Evolutionary conservation across 2,797 vertebrate species (phyloP).

Genomic region (Eurystomus glaucurus): DNA sequence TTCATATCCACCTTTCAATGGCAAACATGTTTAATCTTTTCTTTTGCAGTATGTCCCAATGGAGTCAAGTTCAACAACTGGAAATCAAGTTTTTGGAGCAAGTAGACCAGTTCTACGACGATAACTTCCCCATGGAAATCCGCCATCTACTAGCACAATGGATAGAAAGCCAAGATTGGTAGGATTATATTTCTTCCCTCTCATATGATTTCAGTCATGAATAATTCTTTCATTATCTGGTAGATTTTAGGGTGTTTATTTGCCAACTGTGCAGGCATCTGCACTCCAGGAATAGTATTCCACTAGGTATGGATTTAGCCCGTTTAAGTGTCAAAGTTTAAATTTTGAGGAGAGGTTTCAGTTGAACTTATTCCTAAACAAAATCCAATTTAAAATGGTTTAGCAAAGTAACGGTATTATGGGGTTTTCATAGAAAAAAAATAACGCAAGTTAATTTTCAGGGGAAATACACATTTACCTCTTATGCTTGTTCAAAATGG

Average conservation of each 20-base stretch:
- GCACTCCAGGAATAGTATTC: background rate
- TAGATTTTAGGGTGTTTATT: background rate
- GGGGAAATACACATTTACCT: background rate
- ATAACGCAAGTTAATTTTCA: background rate
- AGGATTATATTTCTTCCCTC: slow-evolving; percentile 56
- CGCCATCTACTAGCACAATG: slow-evolving; percentile 93
- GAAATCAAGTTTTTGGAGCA: slow-evolving; percentile 95
- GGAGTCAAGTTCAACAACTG: slow-evolving; percentile 96
- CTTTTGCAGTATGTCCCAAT: slow-evolving; percentile 93
- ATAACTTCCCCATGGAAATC: slow-evolving; percentile 98
- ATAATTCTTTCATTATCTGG: background rate
- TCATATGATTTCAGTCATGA: background rate
- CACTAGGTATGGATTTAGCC: background rate
- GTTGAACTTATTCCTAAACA: background rate
- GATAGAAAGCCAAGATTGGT: slow-evolving; percentile 98
- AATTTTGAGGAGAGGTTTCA: background rate
- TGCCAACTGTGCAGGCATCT: background rate
- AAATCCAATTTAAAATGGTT: background rate
- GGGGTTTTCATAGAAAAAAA: background rate
- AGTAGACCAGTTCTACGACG: slow-evolving; percentile 96
- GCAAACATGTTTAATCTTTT: background rate
- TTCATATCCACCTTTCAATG: background rate
- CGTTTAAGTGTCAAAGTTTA: background rate
- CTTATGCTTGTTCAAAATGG: background rate
- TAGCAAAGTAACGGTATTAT: background rate